Conservation (phyloP, 2,113 vertebrate genomes). For the Pygoscelis adeliae region DNA sequence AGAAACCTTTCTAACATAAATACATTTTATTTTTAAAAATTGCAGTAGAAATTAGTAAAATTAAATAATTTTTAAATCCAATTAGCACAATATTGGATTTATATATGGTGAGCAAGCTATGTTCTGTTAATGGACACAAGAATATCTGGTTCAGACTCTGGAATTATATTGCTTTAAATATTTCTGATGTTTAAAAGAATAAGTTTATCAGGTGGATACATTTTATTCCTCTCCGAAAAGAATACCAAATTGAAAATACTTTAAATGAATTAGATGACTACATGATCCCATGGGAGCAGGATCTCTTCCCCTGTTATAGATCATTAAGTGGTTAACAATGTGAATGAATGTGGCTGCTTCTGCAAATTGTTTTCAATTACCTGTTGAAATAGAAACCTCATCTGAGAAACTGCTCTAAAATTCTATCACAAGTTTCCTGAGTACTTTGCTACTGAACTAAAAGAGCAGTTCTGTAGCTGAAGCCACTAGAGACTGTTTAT, state of each 20-base stretch:
- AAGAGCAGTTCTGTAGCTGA: background rate
- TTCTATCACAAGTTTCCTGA: background rate
- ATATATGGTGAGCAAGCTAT: background rate
- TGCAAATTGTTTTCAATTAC: conserved; percentile 29
- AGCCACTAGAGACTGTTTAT: background rate
- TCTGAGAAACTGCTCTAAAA: conserved; percentile 11
- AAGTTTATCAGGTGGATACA: background rate
- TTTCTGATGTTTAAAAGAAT: background rate
- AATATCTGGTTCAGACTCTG: background rate
- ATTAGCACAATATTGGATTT: background rate
- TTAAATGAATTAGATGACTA: background rate
- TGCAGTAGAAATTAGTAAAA: background rate
- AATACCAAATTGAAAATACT: background rate
- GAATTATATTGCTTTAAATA: background rate
- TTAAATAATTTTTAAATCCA: background rate
- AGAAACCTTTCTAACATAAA: background rate
- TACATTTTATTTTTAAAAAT: background rate
- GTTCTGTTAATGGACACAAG: background rate
- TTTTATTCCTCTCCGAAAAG: background rate
- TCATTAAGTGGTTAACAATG: conserved; percentile 1
- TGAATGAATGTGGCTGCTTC: background rate
- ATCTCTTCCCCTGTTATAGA: background rate
- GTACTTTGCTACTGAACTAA: background rate
- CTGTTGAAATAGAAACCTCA: conserved; percentile 16
- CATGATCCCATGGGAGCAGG: background rate